Base-by-base conservation (phyloP, 2,888 invertebrate species). In the Toxonevra muliebris region DNA sequence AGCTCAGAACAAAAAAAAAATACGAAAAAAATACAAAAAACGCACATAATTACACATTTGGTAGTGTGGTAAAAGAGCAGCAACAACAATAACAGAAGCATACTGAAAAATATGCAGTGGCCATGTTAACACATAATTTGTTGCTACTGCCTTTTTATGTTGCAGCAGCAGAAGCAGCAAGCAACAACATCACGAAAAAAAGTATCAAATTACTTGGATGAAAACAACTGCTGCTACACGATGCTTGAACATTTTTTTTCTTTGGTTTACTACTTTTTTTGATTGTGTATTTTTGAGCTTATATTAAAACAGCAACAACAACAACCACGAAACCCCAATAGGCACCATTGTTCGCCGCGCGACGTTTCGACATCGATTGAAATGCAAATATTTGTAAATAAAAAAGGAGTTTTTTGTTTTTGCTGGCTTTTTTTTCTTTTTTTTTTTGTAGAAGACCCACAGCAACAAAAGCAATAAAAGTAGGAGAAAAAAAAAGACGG, bases 101-200 rank as follows among this genome's bases (percentile, higher is more conserved):
- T 15, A 48, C n/a, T 48, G n/a, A 48, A 15, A 13, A 48, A 48
- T 15, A 66, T 58, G 64, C 50, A 63, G 63, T 50, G 70, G 71
- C 66, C 70, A 65, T 71, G 69, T 70, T 70, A 71, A 72, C 69
- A 69, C 69, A 69, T 66, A 67, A 70, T 70, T 72, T 69, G 68
- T 65, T 61, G 69, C 69, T 57, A 57, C 57, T 40, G 57, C 57
- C 57, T 57, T 57, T n/a, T 57, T 20, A 30, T 20, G 45, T 4
- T 3, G 13, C 11, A n/a, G 20, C 30, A 45, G 50, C 50, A 9
- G 45, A 55, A 13, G 8, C 20, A 17, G 15, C 54, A 10, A 30
- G 41, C n/a, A n/a, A n/a, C n/a, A n/a, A n/a, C n/a, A n/a, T 48
- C 53, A n/a, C 30, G 48, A 5, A 42, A 61, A 66, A 59, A 60